phyloP scores from a whole-genome alignment of 2,113 vertebrate species.

The Labrus mixtus region DNA sequence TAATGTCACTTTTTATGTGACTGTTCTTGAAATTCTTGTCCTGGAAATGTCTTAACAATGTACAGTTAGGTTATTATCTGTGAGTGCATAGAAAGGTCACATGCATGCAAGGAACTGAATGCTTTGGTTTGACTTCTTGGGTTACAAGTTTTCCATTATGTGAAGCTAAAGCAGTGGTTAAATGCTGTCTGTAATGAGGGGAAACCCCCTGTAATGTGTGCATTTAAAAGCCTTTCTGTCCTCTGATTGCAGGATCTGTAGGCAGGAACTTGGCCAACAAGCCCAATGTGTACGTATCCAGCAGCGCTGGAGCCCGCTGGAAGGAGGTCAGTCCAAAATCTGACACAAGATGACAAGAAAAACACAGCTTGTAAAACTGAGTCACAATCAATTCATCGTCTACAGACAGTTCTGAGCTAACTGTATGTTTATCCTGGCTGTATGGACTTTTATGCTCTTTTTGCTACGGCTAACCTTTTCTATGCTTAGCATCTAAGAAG shows the following conservation, averaged over 20 bases:
- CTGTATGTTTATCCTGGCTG: neutral
- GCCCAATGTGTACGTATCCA: conserved; percentile 95
- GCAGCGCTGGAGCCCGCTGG: conserved; percentile 94
- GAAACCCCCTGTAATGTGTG: conserved; percentile 5
- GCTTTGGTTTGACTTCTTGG: conserved; percentile 16
- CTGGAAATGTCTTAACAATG: neutral
- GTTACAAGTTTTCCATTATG: conserved; percentile 37
- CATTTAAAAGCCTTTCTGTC: conserved; percentile 21
- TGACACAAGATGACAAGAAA: conserved; percentile 9
- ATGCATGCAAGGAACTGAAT: conserved; percentile 19
- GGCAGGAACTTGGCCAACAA: conserved; percentile 95
- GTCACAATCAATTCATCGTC: neutral
- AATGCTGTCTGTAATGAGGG: conserved; percentile 4
- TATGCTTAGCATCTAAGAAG: neutral
- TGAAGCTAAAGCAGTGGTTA: conserved; percentile 16
- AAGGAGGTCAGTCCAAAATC: conserved; percentile 88
- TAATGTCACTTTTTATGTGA: too few species aligned
- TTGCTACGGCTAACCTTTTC: neutral
- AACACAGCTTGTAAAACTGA: neutral
- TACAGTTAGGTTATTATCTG: conserved; percentile 11
- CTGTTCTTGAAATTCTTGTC: too few species aligned
- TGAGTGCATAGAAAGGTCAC: conserved; percentile 2
- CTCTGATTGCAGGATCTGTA: conserved; percentile 86
- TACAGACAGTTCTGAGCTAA: neutral
- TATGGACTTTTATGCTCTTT: too few species aligned